Percentiles rank a stretch among this genome's conserved stretches.
Conservation (phyloP, 2,888 invertebrate species). For the Phania funesta region DNA sequence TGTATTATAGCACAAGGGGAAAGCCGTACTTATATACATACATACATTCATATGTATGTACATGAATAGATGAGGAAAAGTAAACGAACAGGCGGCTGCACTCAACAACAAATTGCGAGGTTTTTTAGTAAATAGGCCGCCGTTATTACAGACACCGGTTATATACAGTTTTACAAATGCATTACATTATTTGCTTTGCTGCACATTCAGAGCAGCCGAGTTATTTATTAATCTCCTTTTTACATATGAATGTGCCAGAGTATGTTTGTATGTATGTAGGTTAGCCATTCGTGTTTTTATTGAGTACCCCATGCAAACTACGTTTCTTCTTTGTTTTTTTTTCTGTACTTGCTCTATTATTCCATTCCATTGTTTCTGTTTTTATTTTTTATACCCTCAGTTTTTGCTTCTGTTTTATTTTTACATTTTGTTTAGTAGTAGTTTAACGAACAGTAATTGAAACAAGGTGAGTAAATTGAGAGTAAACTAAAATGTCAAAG, state of each 20-base stretch:
- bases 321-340: slow-evolving; percentile 15
- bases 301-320: slow-evolving; percentile 30
- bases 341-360: background rate
- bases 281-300: slow-evolving; percentile 8
- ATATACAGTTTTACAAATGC: slow-evolving; percentile 7
- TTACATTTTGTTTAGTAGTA: slow-evolving; percentile 4
- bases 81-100: too few relatives aligned
- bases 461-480: slow-evolving; percentile 55
- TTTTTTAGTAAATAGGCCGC: too few relatives aligned
- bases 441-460: slow-evolving; percentile 65
- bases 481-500: slow-evolving; percentile 18
- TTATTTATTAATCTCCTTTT: slow-evolving; percentile 25
- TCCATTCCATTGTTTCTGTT: too few relatives aligned
- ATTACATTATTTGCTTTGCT: slow-evolving; percentile 14
- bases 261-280: background rate
- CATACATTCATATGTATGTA: background rate
- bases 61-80: too few relatives aligned
- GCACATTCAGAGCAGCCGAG: slow-evolving; percentile 20
- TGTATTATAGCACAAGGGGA: background rate
- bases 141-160: too few relatives aligned
- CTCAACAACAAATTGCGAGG: too few relatives aligned
- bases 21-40: background rate
- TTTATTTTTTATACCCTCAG: background rate
- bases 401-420: background rate
- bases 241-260: background rate